Conservation (phyloP, 2,888 invertebrate species). For the Gortyna flavago region DNA sequence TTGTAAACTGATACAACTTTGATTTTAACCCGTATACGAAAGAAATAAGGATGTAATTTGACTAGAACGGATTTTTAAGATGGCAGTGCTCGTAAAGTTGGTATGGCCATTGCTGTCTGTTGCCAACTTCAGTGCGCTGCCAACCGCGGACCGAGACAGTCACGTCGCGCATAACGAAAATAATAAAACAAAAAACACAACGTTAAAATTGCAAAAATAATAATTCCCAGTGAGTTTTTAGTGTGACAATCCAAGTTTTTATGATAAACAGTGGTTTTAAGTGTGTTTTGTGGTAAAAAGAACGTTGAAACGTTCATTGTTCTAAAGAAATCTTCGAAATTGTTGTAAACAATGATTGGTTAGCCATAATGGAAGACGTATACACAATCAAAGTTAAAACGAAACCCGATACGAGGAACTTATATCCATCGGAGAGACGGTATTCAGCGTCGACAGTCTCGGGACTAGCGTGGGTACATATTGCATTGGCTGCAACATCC, state of each 20-base stretch:
- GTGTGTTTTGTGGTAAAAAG: conserved; percentile 31
- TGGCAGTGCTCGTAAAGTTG: conserved; percentile 32
- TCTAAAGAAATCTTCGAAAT: conserved; percentile 55
- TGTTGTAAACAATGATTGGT: conserved; percentile 68
- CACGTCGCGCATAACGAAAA: conserved; percentile 24
- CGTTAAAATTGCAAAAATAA: conserved; percentile 32
- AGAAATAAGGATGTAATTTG: conserved; percentile 19
- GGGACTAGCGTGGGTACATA: conserved; percentile 91
- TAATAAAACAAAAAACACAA: conserved; percentile 35
- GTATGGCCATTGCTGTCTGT: conserved; percentile 37
- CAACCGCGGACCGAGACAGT: conserved; percentile 22
- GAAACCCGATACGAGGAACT: conserved; percentile 89
- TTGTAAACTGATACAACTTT: conserved; percentile 1
- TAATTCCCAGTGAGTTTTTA: conserved; percentile 30
- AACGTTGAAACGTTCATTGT: conserved; percentile 48
- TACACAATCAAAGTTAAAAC: conserved; percentile 92
- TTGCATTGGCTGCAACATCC: conserved; percentile 90
- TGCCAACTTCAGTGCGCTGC: conserved; percentile 62
- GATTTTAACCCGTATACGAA: conserved; percentile 18
- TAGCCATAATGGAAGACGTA: conserved; percentile 91
- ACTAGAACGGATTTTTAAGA: conserved; percentile 22
- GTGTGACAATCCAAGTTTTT: conserved; percentile 36
- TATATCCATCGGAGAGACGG: conserved; percentile 92
- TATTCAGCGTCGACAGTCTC: conserved; percentile 92
- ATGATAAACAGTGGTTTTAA: conserved; percentile 32